Conservation (phyloP, 92 coral and sea anemone genomes). For the Umimayanthus kanabou region DNA sequence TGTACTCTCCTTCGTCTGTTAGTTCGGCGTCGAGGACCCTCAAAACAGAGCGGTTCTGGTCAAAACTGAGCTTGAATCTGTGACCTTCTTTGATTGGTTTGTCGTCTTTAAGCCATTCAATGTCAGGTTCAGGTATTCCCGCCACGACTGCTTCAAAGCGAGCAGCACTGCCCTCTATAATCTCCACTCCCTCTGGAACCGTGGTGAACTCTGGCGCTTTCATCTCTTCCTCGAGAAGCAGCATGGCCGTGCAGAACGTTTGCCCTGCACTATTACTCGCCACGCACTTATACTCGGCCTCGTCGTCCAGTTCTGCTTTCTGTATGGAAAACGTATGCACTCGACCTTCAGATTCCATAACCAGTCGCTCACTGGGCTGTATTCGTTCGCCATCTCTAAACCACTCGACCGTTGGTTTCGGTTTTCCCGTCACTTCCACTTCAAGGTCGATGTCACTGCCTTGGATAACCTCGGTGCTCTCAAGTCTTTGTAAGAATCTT, state of each 20-base stretch:
- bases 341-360: constrained; percentile 67
- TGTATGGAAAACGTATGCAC: constrained; percentile 77
- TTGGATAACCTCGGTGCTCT: constrained; percentile 74
- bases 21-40: constrained; percentile 84
- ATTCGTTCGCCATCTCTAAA: constrained; percentile 77
- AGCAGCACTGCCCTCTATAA: constrained; percentile 71
- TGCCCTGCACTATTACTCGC: constrained; percentile 89
- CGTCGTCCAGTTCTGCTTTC: constrained; percentile 68
- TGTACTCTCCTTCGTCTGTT: constrained; percentile 91
- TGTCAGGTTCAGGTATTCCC: constrained; percentile 83
- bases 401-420: constrained; percentile 88
- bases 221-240: constrained; percentile 76
- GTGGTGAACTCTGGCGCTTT: constrained; percentile 70
- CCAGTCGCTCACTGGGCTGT: constrained; percentile 56
- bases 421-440: constrained; percentile 88
- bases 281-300: constrained; percentile 85
- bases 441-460: constrained; percentile 78
- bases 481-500: constrained; percentile 82
- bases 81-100: constrained; percentile 68
- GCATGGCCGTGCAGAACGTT: constrained; percentile 73
- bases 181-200: constrained; percentile 60
- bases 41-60: constrained; percentile 73
- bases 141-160: constrained; percentile 71
- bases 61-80: constrained; percentile 78
- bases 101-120: constrained; percentile 94